Percentiles rank a stretch among this genome's conserved stretches.
Evolutionary conservation across 1,140 invertebrate species (phyloP).

Genomic region (Pseudomyrmex concolor): DNA sequence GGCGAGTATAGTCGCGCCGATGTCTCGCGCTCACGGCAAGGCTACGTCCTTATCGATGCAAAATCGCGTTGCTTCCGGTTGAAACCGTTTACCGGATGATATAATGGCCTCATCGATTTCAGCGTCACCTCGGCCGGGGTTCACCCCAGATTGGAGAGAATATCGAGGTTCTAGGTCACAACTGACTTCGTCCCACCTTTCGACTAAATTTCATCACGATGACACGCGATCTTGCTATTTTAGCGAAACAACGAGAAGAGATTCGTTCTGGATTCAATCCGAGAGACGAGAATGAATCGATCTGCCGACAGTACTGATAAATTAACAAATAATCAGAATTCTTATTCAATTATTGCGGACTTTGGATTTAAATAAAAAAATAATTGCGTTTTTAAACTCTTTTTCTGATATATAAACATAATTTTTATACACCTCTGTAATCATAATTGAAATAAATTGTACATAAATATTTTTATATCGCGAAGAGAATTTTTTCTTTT

Average conservation of each 20-base stretch:
- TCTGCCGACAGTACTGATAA: not conserved
- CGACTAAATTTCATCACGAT: conserved; percentile 36
- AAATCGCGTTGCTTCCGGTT: conserved; percentile 29
- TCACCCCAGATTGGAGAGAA: conserved; percentile 32
- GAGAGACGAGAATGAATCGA: not conserved
- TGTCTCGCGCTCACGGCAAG: not conserved
- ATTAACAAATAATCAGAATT: not conserved
- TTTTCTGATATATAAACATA: too few species aligned
- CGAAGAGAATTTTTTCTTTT: not conserved
- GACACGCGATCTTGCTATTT: conserved; percentile 46
- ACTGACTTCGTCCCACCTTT: conserved; percentile 15
- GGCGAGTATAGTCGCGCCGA: conserved; percentile 30
- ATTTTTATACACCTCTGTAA: too few species aligned
- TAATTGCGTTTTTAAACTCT: too few species aligned
- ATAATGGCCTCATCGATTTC: conserved; percentile 59
- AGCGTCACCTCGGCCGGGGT: conserved; percentile 16
- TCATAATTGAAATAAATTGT: too few species aligned
- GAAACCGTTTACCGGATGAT: conserved; percentile 46
- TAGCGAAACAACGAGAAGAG: not conserved
- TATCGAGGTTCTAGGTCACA: conserved; percentile 58
- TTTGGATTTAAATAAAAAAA: not conserved
- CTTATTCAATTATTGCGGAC: not conserved
- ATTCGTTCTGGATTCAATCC: conserved; percentile 26
- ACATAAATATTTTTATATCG: conserved; percentile 12
- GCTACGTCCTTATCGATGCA: conserved; percentile 11